Conservation (phyloP, 2,113 vertebrate species). For the Corvus cornix region DNA sequence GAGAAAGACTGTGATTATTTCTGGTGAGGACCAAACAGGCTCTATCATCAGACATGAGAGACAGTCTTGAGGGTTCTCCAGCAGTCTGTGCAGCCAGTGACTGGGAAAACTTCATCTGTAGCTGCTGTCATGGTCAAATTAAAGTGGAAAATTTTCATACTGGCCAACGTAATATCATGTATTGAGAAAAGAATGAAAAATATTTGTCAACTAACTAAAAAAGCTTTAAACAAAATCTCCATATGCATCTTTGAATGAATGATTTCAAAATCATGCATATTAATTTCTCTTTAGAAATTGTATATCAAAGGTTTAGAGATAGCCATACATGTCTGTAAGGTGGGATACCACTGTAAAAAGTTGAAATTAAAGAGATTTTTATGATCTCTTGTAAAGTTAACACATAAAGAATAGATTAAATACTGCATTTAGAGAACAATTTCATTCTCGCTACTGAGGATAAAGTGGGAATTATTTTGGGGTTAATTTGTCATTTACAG, state of each 20-base stretch:
- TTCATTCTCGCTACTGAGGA: conserved; percentile 17
- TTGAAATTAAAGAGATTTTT: not conserved
- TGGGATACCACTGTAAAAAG: not conserved
- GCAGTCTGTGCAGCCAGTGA: not conserved
- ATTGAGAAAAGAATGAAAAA: not conserved
- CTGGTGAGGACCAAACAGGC: not conserved
- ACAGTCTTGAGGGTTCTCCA: not conserved
- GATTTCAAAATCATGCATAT: not conserved
- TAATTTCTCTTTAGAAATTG: not conserved
- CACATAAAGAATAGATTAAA: not conserved
- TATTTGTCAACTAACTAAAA: not conserved
- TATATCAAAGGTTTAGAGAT: not conserved
- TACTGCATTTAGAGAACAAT: not conserved
- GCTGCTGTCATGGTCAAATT: not conserved
- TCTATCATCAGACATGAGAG: fast-evolving
- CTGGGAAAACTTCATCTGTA: not conserved
- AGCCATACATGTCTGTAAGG: not conserved
- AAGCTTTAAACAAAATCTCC: not conserved
- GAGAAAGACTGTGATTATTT: not conserved
- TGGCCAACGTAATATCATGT: not conserved
- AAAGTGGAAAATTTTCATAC: not conserved
- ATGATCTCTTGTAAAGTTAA: conserved; percentile 17
- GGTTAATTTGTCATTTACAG: not conserved
- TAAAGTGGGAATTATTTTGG: not conserved
- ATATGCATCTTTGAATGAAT: not conserved